Percentiles rank a stretch among this genome's conserved stretches.
Conservation (phyloP, 64 coral and sea anemone species). For the Trachythela sp. region DNA sequence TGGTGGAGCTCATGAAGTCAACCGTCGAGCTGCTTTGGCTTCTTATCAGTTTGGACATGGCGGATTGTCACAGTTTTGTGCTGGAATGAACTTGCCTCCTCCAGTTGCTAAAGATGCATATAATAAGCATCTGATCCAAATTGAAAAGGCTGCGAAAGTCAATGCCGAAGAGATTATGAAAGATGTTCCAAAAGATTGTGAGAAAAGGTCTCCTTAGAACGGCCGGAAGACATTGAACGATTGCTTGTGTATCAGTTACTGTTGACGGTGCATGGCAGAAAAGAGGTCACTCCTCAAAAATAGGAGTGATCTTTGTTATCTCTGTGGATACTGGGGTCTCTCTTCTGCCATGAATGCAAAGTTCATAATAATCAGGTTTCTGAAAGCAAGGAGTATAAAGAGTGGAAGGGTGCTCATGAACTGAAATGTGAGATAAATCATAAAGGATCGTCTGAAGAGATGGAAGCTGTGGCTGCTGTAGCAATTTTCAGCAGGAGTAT, state of each 20-base stretch:
- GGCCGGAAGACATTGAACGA: background rate
- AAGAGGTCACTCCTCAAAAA: constrained; percentile 15
- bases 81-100: background rate
- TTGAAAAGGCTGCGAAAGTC: background rate
- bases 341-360: background rate
- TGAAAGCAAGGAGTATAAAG: background rate
- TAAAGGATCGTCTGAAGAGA: background rate
- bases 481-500: background rate
- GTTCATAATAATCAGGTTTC: background rate
- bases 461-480: background rate
- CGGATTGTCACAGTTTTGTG: constrained; percentile 27
- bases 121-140: background rate
- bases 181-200: background rate
- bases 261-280: constrained; percentile 11
- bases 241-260: background rate
- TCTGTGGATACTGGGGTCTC: background rate
- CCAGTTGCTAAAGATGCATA: constrained; percentile 16
- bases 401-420: background rate
- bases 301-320: background rate
- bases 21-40: constrained; percentile 21
- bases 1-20: constrained; percentile 33
- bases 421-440: background rate
- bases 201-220: background rate
- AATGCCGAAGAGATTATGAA: constrained; percentile 9
- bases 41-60: constrained; percentile 18